Evolutionary conservation across 2,888 invertebrate species (phyloP).

Genomic region (Apocheima hispidaria): DNA sequence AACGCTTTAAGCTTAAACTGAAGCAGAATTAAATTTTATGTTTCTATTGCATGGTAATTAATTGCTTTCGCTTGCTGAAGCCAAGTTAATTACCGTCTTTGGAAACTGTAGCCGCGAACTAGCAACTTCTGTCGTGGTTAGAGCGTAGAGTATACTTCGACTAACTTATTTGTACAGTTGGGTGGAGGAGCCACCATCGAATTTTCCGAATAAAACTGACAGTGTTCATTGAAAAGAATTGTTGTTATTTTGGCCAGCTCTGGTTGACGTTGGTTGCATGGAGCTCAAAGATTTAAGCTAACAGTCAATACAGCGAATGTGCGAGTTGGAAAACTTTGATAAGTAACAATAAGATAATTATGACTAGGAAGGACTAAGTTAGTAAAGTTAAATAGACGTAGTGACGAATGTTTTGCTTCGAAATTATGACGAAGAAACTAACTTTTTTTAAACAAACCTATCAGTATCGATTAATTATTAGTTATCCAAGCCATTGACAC

Average conservation of each 20-base stretch:
- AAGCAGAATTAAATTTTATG: constrained; percentile 18
- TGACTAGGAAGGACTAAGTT: no score
- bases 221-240: neutral
- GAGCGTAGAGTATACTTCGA: neutral
- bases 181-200: neutral
- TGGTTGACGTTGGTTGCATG: neutral
- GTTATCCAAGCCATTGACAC: no score
- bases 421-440: no score
- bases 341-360: no score
- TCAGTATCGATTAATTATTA: no score
- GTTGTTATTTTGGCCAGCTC: neutral
- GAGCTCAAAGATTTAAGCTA: no score
- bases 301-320: no score
- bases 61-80: constrained; percentile 33
- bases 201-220: neutral
- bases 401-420: no score
- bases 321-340: no score
- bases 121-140: constrained; percentile 25
- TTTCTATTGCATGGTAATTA: constrained; percentile 26
- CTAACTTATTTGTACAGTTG: neutral
- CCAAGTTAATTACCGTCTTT: constrained; percentile 39
- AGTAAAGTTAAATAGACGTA: no score
- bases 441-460: no score
- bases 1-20: neutral
- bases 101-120: constrained; percentile 31